Evolutionary conservation across 2,113 vertebrate species (phyloP), one percentile per base, ranked within the genome.

Genomic region (Xyliphius kryptos): DNA sequence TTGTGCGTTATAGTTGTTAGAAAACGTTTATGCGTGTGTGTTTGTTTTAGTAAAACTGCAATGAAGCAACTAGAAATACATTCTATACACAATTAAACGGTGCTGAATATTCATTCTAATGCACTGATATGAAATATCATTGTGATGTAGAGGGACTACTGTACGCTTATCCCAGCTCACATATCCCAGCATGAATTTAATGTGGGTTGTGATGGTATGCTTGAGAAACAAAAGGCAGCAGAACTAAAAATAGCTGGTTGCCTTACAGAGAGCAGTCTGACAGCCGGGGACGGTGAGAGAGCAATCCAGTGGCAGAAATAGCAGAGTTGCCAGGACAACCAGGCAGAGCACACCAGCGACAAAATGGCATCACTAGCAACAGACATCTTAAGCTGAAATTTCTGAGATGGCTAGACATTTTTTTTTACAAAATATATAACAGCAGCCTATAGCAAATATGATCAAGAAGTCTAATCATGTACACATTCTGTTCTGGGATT

Each of bases 251-350:
- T 79, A 79, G 70, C 59, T n/a, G 13, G 36, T 66, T 67, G 66
- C 43, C 53, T 70, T 67, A 63, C 56, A 58, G n/a, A n/a, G 60
- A 64, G 61, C 41, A 48, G 65, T 67, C 71, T 67, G 69, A 71
- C 51, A 68, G 57, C 40, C 47, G n/a, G 37, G 61, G 55, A 55
- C 32, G 58, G 41, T 20, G 43, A 62, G 55, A 58, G 65, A 53
- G 56, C 50, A 49, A 68, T 4, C n/a, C 37, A 62, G 71, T 58
- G 57, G 46, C 66, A 61, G 75, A 81, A 77, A 74, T 69, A 78
- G 67, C 59, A 40, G 20, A 36, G 82, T 82, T 80, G 63, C 76
- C 73, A 76, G 63, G 76, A 70, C 75, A 78, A 83, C 76, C 48
- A 21, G 10, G 10, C 44, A 53, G 54, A 53, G 64, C 41, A 61